Conservation (phyloP, 2,888 invertebrate genomes). For the Leistus spinibarbis region DNA sequence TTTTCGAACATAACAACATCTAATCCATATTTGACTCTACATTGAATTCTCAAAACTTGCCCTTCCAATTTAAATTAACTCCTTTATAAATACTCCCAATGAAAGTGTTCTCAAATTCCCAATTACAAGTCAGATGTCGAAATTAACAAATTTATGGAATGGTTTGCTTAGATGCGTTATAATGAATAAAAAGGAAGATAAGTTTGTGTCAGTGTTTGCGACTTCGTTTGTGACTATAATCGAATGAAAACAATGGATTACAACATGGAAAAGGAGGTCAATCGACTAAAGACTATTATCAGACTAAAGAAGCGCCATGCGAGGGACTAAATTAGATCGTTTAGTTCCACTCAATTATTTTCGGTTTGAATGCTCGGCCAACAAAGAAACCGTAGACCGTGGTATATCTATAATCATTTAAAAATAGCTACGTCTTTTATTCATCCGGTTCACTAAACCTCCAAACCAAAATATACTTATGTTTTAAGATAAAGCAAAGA, state of each 20-base stretch:
- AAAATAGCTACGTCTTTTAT: background rate
- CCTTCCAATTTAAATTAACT: no score
- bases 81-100: no score
- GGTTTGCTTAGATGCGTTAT: background rate
- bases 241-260: slow-evolving; percentile 20
- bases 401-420: background rate
- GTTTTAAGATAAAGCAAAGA: no score
- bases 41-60: no score
- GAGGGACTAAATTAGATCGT: slow-evolving; percentile 18
- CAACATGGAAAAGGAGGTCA: slow-evolving; percentile 33
- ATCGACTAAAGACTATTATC: background rate
- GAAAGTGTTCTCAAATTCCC: no score
- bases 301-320: background rate
- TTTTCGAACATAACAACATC: background rate
- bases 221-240: background rate
- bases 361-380: background rate
- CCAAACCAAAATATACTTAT: no score
- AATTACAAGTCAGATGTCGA: no score
- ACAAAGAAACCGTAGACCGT: no score
- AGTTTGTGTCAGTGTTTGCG: background rate
- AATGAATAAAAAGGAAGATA: background rate
- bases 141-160: background rate
- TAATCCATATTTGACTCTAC: background rate
- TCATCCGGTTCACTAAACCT: no score
- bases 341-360: slow-evolving; percentile 25